Conservation (phyloP, 2,797 vertebrate species). For the Huso huso region DNA sequence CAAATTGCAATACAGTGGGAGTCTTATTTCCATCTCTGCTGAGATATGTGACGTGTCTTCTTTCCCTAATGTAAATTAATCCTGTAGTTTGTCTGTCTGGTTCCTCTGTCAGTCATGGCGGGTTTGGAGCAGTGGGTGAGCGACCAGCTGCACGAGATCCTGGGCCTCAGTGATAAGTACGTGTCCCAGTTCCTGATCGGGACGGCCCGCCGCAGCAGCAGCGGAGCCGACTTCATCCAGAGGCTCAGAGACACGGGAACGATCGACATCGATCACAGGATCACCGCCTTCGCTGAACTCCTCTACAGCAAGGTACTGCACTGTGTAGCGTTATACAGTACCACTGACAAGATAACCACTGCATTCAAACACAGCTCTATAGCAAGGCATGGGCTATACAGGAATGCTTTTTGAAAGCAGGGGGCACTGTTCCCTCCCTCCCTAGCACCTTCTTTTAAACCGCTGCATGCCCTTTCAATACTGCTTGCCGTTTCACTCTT, state of each 20-base stretch:
- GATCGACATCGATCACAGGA: conserved; percentile 69
- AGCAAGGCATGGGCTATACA: too few relatives aligned
- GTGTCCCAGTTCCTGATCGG: conserved; percentile 85
- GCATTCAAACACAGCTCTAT: too few relatives aligned
- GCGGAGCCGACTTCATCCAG: conserved; percentile 66
- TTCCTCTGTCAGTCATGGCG: conserved; percentile 44
- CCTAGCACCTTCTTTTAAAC: too few relatives aligned
- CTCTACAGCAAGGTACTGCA: conserved; percentile 75
- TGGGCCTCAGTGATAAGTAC: conserved; percentile 80
- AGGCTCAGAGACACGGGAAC: conserved; percentile 77
- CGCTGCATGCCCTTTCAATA: too few relatives aligned
- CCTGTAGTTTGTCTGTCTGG: neutral
- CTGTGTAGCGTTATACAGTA: neutral
- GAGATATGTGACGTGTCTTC: neutral
- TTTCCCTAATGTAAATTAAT: neutral
- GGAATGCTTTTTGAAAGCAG: too few relatives aligned
- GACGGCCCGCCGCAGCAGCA: conserved; percentile 63
- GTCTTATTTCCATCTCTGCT: too few relatives aligned
- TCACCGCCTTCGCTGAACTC: conserved; percentile 65
- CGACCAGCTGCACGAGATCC: conserved; percentile 76
- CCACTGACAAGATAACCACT: too few relatives aligned
- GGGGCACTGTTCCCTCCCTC: too few relatives aligned
- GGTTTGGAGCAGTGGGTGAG: conserved; percentile 84
- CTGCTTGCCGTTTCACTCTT: too few relatives aligned
- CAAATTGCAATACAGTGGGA: too few relatives aligned